phyloP scores from a whole-genome alignment of 2,888 invertebrate species.

The Synergus laeviventris region DNA sequence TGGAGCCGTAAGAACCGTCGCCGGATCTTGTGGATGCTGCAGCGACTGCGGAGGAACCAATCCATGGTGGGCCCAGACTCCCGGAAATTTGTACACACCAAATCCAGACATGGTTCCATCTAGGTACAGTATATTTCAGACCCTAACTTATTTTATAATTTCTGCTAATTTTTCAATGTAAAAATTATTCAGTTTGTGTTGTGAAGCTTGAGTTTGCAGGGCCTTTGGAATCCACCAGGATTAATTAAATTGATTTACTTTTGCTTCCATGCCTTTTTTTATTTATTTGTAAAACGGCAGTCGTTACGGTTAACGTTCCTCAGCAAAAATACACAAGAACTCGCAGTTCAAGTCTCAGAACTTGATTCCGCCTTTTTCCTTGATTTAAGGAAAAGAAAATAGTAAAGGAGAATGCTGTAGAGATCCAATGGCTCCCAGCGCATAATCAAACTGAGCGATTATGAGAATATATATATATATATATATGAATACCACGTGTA shows the following conservation, averaged over 20 bases:
- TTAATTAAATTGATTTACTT: not conserved
- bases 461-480: conserved; percentile 26
- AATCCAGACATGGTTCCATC: conserved; percentile 82
- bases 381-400: conserved; percentile 20
- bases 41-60: conserved; percentile 82
- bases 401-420: conserved; percentile 3
- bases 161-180: not conserved
- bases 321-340: conserved; percentile 19
- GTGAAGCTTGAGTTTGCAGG: not conserved
- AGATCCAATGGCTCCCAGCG: not conserved
- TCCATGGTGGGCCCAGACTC: conserved; percentile 78
- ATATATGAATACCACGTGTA: conserved; percentile 27
- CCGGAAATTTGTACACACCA: conserved; percentile 90
- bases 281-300: conserved; percentile 46
- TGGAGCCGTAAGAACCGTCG: conserved; percentile 74
- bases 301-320: conserved; percentile 9
- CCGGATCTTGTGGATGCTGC: conserved; percentile 81
- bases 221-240: not conserved
- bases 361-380: conserved; percentile 17
- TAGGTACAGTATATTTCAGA: conserved; percentile 60
- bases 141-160: not conserved
- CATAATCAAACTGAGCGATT: conserved; percentile 29
- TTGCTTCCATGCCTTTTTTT: not conserved
- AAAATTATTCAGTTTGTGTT: not conserved
- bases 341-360: conserved; percentile 23